Evolutionary conservation across 35 echinoderm and acorn worm species (phyloP).

Genomic region (Holothuria glaberrima): DNA sequence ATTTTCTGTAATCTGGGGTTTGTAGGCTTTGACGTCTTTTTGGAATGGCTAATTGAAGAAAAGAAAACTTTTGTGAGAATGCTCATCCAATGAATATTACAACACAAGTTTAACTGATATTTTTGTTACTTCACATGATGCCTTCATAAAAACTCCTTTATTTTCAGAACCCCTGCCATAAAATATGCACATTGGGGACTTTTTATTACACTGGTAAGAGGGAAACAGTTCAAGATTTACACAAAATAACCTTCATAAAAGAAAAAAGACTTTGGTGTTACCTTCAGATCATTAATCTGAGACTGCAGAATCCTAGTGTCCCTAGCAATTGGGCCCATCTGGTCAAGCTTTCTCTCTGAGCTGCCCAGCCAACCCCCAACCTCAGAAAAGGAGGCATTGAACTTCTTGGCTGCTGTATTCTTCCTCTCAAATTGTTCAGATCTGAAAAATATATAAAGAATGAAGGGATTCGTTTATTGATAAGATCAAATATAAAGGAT

Average conservation of each 20-base stretch:
- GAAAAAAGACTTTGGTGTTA: neutral
- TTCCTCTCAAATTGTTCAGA: constrained; percentile 76
- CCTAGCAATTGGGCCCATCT: constrained; percentile 76
- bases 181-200: too few species aligned
- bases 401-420: constrained; percentile 78
- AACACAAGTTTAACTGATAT: too few species aligned
- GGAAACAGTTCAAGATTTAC: too few species aligned
- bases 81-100: too few species aligned
- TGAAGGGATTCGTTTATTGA: neutral
- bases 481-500: too few species aligned
- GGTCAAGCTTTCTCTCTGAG: constrained; percentile 68
- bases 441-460: constrained; percentile 45
- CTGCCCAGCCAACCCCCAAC: constrained; percentile 74
- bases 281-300: constrained; percentile 82
- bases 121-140: too few species aligned
- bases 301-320: constrained; percentile 63
- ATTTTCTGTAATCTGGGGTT: constrained; percentile 88
- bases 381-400: constrained; percentile 75
- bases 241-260: too few species aligned
- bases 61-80: too few species aligned
- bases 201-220: too few species aligned
- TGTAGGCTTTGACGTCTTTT: constrained; percentile 88
- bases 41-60: constrained; percentile 78
- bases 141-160: too few species aligned
- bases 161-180: too few species aligned